Evolutionary conservation across 2,113 vertebrate species (phyloP), one percentile per base, ranked within the genome.

Genomic region (Mus spicilegus): DNA sequence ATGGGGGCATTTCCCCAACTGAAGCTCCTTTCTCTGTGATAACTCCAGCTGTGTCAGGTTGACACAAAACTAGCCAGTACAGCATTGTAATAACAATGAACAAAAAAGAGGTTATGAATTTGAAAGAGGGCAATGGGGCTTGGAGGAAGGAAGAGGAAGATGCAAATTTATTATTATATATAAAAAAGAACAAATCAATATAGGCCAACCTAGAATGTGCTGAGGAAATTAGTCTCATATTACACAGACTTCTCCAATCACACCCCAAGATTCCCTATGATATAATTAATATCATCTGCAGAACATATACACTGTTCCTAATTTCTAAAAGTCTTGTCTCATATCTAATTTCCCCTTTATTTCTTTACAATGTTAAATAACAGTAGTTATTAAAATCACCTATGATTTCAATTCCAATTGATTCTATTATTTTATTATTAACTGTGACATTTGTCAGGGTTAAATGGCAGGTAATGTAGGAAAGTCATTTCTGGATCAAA

Each of bases 321-420:
- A 61, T 89, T 97, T 85, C 49, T 58, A 84, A 89, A 46, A 85
- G 22, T 42, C 54, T 72, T 92, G n/a, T 80, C 54, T 94, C 61
- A 58, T 10, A 56, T 95, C 46, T 94, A 5, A 76, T 78, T 90
- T 72, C 42, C 22, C 17, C 6, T 46, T 77, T 63, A 49, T 42
- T 80, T 88, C 19, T 58, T 94, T 63, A 65, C 93, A 56, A 39
- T 61, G 0, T 93, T 88, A 51, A 93, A 24, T 95, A 80, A 88
- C 22, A 76, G 39, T 28, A 63, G 36, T 89, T 46, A 82, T 72
- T 82, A 82, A 70, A 91, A 72, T 72, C 58, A 26, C 14, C 28
- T 4, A 36, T 58, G 0, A 82, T 46, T 72, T 82, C 20, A 84
- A 33, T 39, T 82, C 36, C 1, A 73, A 49, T 19, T 58, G 63